Evolutionary conservation across 2,113 vertebrate genomes (phyloP).

Genomic region (Taxidea taxus): DNA sequence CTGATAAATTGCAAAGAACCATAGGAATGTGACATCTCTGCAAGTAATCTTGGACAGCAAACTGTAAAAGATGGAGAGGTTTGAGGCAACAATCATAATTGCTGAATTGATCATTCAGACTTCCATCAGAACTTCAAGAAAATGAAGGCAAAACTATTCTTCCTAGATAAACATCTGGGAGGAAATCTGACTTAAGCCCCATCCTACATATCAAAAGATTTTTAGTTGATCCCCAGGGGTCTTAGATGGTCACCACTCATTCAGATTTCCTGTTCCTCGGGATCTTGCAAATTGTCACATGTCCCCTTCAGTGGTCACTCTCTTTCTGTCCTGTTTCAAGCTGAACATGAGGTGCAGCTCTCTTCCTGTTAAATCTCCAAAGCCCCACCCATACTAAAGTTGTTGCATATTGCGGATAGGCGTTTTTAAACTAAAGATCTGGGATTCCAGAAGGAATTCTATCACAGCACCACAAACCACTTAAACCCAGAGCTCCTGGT

Average conservation of each 20-base stretch:
- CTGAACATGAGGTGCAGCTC: not conserved
- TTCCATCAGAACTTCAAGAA: not conserved
- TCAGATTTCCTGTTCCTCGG: not conserved
- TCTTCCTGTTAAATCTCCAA: not conserved
- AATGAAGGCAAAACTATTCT: conserved; percentile 18
- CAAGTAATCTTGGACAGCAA: not conserved
- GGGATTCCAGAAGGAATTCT: not conserved
- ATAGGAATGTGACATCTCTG: not conserved
- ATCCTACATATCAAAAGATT: not conserved
- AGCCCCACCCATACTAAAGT: not conserved
- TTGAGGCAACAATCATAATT: not conserved
- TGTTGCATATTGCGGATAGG: not conserved
- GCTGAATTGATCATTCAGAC: not conserved
- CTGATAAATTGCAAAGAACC: not conserved
- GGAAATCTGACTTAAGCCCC: not conserved
- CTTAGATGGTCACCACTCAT: not conserved
- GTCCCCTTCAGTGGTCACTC: not conserved
- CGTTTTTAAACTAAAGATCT: not conserved
- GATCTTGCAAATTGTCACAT: not conserved
- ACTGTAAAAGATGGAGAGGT: not conserved
- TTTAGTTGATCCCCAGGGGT: not conserved
- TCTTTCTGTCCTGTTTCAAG: not conserved
- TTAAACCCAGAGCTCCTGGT: not conserved
- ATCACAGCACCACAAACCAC: not conserved
- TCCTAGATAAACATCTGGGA: not conserved